Evolutionary conservation across 37 sponge, comb jelly and placozoan species (phyloP).

Genomic region (Agelas oroides): DNA sequence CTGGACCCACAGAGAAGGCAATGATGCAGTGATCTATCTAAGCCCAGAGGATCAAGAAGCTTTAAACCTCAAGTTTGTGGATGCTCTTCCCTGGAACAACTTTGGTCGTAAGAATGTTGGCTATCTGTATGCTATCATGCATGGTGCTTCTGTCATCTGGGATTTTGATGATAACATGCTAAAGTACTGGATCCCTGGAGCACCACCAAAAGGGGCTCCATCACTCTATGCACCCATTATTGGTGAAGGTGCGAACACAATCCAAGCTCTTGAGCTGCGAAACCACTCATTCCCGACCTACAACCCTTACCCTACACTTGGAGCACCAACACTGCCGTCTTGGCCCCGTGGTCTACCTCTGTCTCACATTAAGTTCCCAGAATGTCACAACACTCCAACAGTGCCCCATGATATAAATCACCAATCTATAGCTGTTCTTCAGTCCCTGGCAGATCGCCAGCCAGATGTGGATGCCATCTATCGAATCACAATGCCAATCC

Average conservation of each 20-base stretch:
- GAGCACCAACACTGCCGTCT: conserved; percentile 48
- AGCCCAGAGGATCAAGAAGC: conserved; percentile 36
- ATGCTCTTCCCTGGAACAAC: conserved; percentile 46
- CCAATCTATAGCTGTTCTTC: conserved; percentile 39
- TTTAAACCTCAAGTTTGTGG: conserved; percentile 14
- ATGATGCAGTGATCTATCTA: conserved; percentile 39
- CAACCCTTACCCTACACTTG: conserved; percentile 69
- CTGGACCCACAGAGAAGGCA: conserved; percentile 43
- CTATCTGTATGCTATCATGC: conserved; percentile 61
- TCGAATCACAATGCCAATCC: conserved; percentile 58
- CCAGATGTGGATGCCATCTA: conserved; percentile 78
- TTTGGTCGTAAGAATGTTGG: conserved; percentile 79
- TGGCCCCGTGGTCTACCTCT: conserved; percentile 74
- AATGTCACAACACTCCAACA: conserved; percentile 20
- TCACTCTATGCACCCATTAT: conserved; percentile 25
- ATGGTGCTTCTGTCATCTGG: conserved; percentile 68
- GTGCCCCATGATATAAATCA: background rate
- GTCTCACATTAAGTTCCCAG: conserved; percentile 27
- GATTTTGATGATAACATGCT: conserved; percentile 75
- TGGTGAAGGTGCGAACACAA: background rate
- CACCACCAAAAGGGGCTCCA: conserved; percentile 47
- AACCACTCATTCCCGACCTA: conserved; percentile 40
- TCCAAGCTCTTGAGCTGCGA: conserved; percentile 17
- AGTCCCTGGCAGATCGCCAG: conserved; percentile 62
- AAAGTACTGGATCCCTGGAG: conserved; percentile 61